These are phyloP conservation scores for Melanophora roralis DNA, from an alignment of 2,888 invertebrate genomes.

Conservation along the genomic window DNA sequence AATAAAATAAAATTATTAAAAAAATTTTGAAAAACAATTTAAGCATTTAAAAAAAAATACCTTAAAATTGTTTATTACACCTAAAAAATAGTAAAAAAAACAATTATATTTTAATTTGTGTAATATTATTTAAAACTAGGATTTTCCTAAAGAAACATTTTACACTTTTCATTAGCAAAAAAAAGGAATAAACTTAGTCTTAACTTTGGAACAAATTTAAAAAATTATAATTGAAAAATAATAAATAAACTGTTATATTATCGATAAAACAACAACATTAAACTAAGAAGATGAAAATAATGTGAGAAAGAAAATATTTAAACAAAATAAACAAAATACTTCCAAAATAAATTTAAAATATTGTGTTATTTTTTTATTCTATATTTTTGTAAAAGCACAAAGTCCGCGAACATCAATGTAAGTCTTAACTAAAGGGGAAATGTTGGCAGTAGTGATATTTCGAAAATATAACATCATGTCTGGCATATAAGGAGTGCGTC, in stretches of 20 bases:
- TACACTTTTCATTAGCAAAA: slow-evolving; percentile 32
- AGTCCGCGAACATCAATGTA: too few species aligned
- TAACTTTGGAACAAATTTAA: slow-evolving; percentile 27
- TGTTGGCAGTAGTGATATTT: too few species aligned
- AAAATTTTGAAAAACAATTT: too few species aligned
- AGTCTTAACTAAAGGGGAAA: too few species aligned
- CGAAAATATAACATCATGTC: too few species aligned
- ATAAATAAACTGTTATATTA: slow-evolving; percentile 56
- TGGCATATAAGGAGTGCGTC: too few species aligned
- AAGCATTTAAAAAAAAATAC: slow-evolving; percentile 53
- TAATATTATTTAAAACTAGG: slow-evolving; percentile 12
- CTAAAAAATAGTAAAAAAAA: background rate
- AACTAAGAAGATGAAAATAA: slow-evolving; percentile 19
- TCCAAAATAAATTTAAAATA: slow-evolving; percentile 38
- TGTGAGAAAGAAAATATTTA: slow-evolving; percentile 48
- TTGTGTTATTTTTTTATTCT: background rate
- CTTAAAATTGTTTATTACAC: slow-evolving; percentile 32
- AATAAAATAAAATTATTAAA: background rate
- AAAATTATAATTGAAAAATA: slow-evolving; percentile 15
- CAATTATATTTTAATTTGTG: background rate
- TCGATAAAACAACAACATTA: slow-evolving; percentile 51
- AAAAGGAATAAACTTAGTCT: background rate
- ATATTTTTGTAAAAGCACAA: too few species aligned
- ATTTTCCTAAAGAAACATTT: slow-evolving; percentile 11
- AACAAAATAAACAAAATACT: slow-evolving; percentile 49